phyloP scores from a whole-genome alignment of 2,113 vertebrate genomes.

The Collichthys lucidus region DNA sequence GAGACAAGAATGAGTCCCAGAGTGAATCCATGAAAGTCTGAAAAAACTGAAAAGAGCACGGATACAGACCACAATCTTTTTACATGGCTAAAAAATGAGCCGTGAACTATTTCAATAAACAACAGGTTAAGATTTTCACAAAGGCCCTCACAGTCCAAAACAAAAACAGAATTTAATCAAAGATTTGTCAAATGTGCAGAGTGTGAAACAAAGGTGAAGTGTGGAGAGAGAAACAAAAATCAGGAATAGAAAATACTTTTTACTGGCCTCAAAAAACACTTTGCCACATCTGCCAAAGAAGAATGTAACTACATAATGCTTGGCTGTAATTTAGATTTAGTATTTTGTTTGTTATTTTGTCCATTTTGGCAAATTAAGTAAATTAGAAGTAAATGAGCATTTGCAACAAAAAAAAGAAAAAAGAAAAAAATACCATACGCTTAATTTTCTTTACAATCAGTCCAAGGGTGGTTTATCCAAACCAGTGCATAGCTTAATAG shows the following conservation, averaged over 20 bases:
- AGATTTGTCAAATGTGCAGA: background rate
- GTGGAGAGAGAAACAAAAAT: background rate
- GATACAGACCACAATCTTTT: background rate
- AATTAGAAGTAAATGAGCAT: constrained; percentile 1
- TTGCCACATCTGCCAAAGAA: background rate
- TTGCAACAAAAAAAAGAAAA: background rate
- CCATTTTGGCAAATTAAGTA: background rate
- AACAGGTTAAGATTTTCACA: background rate
- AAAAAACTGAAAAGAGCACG: background rate
- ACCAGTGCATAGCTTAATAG: background rate
- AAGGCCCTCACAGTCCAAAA: background rate
- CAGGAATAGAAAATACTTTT: background rate
- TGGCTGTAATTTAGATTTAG: background rate
- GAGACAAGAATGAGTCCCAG: background rate
- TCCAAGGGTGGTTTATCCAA: background rate
- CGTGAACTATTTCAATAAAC: background rate
- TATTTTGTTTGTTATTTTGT: background rate
- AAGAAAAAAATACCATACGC: background rate
- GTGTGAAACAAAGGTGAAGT: background rate
- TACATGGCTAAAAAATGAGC: background rate
- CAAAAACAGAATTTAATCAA: background rate
- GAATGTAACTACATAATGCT: background rate
- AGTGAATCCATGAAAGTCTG: background rate
- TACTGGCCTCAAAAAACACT: background rate
- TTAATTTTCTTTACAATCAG: background rate